Evolutionary conservation across 2,888 invertebrate species (phyloP), one percentile per base, ranked within the genome.

Genomic region (Tetropium fuscum): DNA sequence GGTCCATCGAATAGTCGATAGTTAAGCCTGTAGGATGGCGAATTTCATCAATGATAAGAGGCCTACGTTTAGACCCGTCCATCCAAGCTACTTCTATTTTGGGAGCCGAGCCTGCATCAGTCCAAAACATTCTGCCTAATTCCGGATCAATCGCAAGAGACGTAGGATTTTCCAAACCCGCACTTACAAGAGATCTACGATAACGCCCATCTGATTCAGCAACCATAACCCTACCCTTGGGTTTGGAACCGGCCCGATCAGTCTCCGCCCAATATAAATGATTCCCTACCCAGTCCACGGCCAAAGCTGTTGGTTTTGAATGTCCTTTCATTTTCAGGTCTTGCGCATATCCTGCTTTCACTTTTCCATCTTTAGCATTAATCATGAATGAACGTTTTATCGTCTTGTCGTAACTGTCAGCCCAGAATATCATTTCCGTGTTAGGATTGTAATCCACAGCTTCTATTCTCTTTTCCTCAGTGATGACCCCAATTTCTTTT

Each of bases 31-130:
- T 88, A 0, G 98, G 98, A 74, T 93, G 92, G 16, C 94, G 86
- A 18, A 98, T 87, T 54, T 72, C 87, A 60, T 94, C 94, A 0
- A 90, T 89, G 4, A 97, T 90, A 1, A 99, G 80, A 0, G 92
- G 88, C 51, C 90, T 85, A 1, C 97, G 87, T 78, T 94, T 92
- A 0, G 91, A 92, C 0, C 98, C 98, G 76, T 97, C 98, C 96
- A 98, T 95, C 95, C 97, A 98, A 1, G 96, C 88, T 2, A 91
- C 88, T 80, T 98, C 98, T 62, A 99, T 96, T 81, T 97, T 98
- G 0, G 96, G 94, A 2, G 90, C 89, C 0, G 90, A 89, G 3
- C 97, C 96, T 0, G 93, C 91, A 80, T 98, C 97, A 0, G 96
- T 88, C 97, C 98, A 99, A 82, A 93, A 95, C 87, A 98, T 90